Conservation (phyloP, 1,140 invertebrate genomes). For the Heliconius nattereri region DNA sequence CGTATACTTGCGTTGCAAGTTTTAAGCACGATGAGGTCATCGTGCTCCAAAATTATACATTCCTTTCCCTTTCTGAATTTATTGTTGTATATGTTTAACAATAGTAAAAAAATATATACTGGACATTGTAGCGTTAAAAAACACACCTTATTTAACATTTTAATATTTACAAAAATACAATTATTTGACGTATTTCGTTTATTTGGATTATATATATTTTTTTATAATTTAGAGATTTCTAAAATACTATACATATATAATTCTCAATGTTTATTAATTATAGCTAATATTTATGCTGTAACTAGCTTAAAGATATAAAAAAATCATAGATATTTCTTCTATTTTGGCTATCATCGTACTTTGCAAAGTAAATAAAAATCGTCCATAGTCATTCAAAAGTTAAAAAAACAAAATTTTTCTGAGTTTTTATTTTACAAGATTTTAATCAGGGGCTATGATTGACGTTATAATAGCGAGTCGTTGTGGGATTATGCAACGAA, state of each 20-base stretch:
- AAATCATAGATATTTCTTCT: neutral
- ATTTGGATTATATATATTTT: too few species aligned
- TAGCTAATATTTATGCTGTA: too few species aligned
- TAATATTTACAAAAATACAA: too few species aligned
- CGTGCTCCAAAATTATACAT: slow-evolving; percentile 54
- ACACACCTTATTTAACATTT: too few species aligned
- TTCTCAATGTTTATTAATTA: too few species aligned
- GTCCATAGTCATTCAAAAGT: neutral
- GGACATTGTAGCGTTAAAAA: too few species aligned
- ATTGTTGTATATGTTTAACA: neutral
- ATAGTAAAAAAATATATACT: neutral
- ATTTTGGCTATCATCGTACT: neutral
- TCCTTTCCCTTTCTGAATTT: slow-evolving; percentile 60
- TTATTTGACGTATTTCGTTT: too few species aligned
- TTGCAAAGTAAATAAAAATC: neutral
- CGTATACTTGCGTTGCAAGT: slow-evolving; percentile 47
- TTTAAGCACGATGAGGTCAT: slow-evolving; percentile 54
- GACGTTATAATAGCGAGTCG: slow-evolving; percentile 56
- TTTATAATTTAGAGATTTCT: neutral
- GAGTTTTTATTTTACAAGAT: slow-evolving; percentile 34
- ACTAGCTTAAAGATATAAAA: neutral
- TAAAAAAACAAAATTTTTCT: neutral
- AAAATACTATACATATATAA: neutral
- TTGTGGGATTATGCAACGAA: slow-evolving; percentile 55
- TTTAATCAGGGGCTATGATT: slow-evolving; percentile 50